A percentile compares a stretch with the other conserved stretches of the same genome.
These are phyloP conservation scores for Parnassius apollo DNA, from an alignment of 2,888 invertebrate species.

Conservation along the genomic window DNA sequence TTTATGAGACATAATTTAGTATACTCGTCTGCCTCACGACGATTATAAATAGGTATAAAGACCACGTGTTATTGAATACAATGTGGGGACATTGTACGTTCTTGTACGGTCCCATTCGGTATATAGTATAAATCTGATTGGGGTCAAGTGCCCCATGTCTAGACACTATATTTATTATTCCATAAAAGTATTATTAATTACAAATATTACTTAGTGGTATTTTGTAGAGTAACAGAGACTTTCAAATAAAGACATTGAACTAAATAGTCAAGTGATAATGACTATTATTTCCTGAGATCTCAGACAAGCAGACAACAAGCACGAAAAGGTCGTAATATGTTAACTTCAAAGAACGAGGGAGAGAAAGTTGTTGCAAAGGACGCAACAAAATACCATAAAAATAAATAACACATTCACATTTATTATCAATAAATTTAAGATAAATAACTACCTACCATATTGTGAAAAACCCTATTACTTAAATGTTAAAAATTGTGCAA, in stretches of 20 bases:
- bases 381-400: conserved; percentile 12
- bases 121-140: conserved; percentile 50
- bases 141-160: conserved; percentile 62
- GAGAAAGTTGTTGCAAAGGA: conserved; percentile 41
- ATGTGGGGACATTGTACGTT: conserved; percentile 56
- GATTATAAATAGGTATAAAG: conserved; percentile 51
- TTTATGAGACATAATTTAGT: conserved; percentile 8
- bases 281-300: neutral
- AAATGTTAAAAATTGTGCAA: conserved; percentile 52
- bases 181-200: no score
- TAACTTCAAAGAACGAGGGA: conserved; percentile 24
- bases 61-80: conserved; percentile 58
- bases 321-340: conserved; percentile 24
- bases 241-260: neutral
- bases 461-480: conserved; percentile 31
- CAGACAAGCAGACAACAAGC: neutral
- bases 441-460: conserved; percentile 12
- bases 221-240: neutral
- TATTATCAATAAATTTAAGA: neutral
- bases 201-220: no score
- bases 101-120: conserved; percentile 46
- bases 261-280: neutral
- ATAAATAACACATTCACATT: neutral
- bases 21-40: conserved; percentile 35
- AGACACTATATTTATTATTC: conserved; percentile 33